Evolutionary conservation across 2,113 vertebrate species (phyloP).

Genomic region (Austrofundulus limnaeus): DNA sequence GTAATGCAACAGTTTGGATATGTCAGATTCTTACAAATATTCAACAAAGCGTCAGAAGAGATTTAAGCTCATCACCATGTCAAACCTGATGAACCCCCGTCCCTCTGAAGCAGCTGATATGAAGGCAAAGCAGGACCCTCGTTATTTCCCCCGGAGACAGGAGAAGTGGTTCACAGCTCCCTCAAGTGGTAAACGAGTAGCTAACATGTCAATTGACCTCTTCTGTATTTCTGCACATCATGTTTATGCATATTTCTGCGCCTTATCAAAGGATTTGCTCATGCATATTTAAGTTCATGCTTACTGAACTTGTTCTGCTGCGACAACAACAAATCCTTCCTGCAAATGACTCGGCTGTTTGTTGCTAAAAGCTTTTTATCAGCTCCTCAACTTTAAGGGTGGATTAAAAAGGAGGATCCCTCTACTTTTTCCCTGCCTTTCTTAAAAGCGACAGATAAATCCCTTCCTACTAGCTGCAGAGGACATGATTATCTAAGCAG

Average conservation of each 20-base stretch:
- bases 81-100: not conserved
- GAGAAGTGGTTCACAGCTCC: constrained; percentile 50
- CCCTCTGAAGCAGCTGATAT: not conserved
- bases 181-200: constrained; percentile 56
- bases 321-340: constrained; percentile 62
- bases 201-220: constrained; percentile 19
- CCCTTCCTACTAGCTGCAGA: constrained; percentile 52
- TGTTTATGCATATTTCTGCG: constrained; percentile 13
- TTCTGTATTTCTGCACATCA: constrained; percentile 2
- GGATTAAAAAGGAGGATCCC: constrained; percentile 66
- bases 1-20: not conserved
- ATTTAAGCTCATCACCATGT: constrained; percentile 7
- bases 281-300: constrained; percentile 53
- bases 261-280: constrained; percentile 52
- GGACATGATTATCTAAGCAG: constrained; percentile 51
- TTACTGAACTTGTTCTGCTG: constrained; percentile 52
- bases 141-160: constrained; percentile 16
- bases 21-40: not conserved
- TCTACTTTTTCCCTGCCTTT: constrained; percentile 48
- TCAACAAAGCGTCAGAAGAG: constrained; percentile 3
- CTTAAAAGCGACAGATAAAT: constrained; percentile 64
- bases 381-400: constrained; percentile 66
- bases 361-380: constrained; percentile 67
- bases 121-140: not conserved
- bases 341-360: constrained; percentile 61